Evolutionary conservation across 2,797 vertebrate genomes (phyloP), one percentile per base, ranked within the genome.

Genomic region (Tokudaia tokunoshimensis): DNA sequence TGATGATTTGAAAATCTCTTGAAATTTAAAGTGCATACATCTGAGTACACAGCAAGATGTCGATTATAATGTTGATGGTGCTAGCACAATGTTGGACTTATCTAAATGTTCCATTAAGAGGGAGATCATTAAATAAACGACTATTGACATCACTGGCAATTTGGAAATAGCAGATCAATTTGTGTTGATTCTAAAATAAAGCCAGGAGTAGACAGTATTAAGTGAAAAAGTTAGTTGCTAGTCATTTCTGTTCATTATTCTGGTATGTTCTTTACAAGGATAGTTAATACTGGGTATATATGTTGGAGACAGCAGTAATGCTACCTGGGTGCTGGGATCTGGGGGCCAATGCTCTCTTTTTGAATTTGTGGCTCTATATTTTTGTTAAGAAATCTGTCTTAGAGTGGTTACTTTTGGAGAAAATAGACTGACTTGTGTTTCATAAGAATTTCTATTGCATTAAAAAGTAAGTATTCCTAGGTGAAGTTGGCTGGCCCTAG

Each of bases 101-200:
- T 61, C 37, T 44, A 65, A 92, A 61, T 44, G 78, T 63, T 82
- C 55, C 70, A 70, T 65, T 89, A 84, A 41, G 91, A 94, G 74
- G 47, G 65, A 4, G 78, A 13, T n/a, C 87, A 76, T 96, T 95
- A 96, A 91, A 90, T 72, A 88, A 92, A 89, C 90, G 92, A 80
- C 52, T 93, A 37, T 94, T 12, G 41, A 11, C 94, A 91, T 94
- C 22, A 79, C 50, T 52, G 91, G 79, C 37, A 89, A 72, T 65
- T 90, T 88, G 61, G 4, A 63, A 80, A 94, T 81, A 91, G 26
- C 84, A 85, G 81, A 67, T 65, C 78, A 79, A 63, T 92, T 84
- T 91, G 50, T 75, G 92, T 88, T 94, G 81, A 96, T 94, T 95
- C 78, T 72, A 59, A 78, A 96, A 89, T 84, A 93, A 94, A 41